Conservation (phyloP, 2,113 vertebrate species). For the Cebus imitator region DNA sequence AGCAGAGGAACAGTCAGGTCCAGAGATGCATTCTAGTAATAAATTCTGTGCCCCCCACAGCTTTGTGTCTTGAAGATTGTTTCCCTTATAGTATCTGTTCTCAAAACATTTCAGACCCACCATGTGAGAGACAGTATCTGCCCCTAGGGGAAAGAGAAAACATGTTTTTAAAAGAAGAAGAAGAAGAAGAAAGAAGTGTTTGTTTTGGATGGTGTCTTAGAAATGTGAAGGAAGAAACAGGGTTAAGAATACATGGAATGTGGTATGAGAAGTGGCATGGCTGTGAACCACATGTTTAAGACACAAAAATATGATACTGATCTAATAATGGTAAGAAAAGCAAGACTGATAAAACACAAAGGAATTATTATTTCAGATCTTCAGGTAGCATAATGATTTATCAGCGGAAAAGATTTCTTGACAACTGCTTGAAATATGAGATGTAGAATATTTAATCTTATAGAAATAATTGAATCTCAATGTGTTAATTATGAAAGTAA, state of each 20-base stretch:
- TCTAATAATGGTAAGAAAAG: not conserved
- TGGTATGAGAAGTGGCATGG: not conserved
- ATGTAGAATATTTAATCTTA: not conserved
- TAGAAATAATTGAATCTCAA: not conserved
- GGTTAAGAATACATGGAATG: slow-evolving; percentile 45
- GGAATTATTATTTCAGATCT: not conserved
- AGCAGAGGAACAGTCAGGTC: not conserved
- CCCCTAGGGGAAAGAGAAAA: slow-evolving; percentile 43
- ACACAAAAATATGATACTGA: slow-evolving; percentile 13
- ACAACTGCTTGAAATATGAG: not conserved
- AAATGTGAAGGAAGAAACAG: slow-evolving; percentile 32
- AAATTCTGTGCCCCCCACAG: slow-evolving; percentile 19
- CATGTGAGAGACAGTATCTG: slow-evolving; percentile 37
- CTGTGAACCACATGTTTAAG: slow-evolving; percentile 16
- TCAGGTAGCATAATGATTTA: not conserved
- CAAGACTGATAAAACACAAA: not conserved
- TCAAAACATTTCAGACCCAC: slow-evolving; percentile 58
- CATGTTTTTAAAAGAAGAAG: slow-evolving; percentile 49
- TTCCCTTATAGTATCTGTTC: slow-evolving; percentile 59
- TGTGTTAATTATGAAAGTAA: not conserved
- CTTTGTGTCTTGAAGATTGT: slow-evolving; percentile 52
- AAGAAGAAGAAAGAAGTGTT: slow-evolving; percentile 46
- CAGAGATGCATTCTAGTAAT: slow-evolving; percentile 38
- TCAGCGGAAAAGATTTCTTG: not conserved
- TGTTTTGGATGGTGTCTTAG: slow-evolving; percentile 53